These are phyloP conservation scores for Tipula helvola DNA, from an alignment of 2,888 invertebrate species.

Conservation along the genomic window DNA sequence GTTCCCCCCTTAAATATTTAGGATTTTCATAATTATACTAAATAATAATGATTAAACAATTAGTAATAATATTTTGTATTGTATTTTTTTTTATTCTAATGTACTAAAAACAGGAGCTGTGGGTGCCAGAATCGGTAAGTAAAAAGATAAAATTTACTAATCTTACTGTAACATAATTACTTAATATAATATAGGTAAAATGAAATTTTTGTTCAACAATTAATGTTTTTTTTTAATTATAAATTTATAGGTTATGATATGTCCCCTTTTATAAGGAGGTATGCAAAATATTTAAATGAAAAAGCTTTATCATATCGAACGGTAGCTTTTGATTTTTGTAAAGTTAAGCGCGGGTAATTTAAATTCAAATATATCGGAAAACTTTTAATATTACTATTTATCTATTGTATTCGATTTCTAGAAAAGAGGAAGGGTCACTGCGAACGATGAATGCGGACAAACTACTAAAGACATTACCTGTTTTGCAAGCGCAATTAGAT, in stretches of 20 bases:
- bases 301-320: conserved; percentile 97
- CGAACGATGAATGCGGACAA: conserved; percentile 97
- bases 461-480: conserved; percentile 89
- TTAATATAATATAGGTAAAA: not conserved
- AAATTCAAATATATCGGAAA: not conserved
- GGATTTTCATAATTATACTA: not conserved
- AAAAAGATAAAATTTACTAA: conserved; percentile 7
- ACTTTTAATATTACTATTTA: too few relatives aligned
- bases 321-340: conserved; percentile 99
- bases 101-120: conserved; percentile 4
- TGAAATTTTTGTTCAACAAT: conserved; percentile 5
- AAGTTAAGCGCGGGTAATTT: conserved; percentile 93
- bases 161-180: not conserved
- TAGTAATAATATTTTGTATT: not conserved
- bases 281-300: conserved; percentile 98
- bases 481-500: conserved; percentile 90
- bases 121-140: conserved; percentile 17
- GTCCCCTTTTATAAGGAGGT: conserved; percentile 97
- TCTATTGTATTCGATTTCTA: conserved; percentile 30
- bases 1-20: not conserved
- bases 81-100: conserved; percentile 13
- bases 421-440: conserved; percentile 93
- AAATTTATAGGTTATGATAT: conserved; percentile 83
- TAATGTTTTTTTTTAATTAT: conserved; percentile 12
- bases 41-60: not conserved